Conservation (phyloP, 2,113 vertebrate genomes). For the Rhodinocichla rosea region DNA sequence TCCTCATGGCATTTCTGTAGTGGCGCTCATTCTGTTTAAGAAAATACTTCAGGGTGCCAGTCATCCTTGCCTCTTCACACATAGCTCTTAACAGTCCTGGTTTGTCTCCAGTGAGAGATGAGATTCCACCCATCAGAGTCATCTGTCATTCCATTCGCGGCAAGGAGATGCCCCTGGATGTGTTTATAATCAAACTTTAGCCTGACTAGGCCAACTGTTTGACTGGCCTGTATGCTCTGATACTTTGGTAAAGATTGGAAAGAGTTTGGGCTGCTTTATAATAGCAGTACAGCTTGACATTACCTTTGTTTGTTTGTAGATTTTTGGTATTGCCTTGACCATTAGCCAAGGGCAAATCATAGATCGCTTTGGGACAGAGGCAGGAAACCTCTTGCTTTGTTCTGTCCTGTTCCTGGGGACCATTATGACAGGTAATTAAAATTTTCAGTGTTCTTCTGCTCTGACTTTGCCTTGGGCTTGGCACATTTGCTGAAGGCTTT, state of each 20-base stretch:
- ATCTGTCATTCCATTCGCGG: neutral
- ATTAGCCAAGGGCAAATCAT: conserved; percentile 89
- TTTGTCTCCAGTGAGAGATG: neutral
- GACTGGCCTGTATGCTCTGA: neutral
- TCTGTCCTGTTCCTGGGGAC: conserved; percentile 83
- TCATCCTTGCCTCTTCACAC: neutral
- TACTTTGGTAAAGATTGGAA: neutral
- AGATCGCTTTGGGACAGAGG: conserved; percentile 76
- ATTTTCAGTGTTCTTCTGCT: neutral
- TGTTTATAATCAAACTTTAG: neutral
- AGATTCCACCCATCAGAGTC: neutral
- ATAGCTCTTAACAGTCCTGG: neutral
- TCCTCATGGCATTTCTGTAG: neutral
- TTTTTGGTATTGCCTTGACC: conserved; percentile 95
- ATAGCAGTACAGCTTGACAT: neutral
- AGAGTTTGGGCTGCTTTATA: neutral
- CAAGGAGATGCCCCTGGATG: neutral
- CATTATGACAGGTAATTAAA: conserved; percentile 82
- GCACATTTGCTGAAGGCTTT: neutral
- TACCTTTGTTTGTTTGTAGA: conserved; percentile 72
- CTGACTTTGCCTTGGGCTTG: neutral
- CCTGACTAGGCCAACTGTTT: neutral
- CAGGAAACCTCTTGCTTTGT: conserved; percentile 89
- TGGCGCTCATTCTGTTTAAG: neutral
- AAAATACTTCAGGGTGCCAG: neutral